phyloP scores from a whole-genome alignment of 2,888 invertebrate genomes.

The Carcina quercana region DNA sequence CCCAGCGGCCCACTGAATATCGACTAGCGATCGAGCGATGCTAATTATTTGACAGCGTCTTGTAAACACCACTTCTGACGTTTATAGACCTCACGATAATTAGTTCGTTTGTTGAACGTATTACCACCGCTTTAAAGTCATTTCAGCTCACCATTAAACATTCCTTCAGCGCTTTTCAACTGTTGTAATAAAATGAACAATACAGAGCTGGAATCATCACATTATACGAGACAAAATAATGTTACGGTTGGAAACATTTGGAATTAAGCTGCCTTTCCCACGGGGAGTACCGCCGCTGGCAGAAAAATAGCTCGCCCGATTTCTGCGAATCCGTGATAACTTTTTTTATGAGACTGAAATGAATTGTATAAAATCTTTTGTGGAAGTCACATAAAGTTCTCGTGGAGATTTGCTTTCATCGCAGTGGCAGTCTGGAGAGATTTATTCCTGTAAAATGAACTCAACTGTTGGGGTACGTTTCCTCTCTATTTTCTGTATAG shows the following conservation, averaged over 20 bases:
- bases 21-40: slow-evolving; percentile 53
- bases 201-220: neutral
- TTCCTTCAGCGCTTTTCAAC: neutral
- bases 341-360: slow-evolving; percentile 65
- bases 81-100: slow-evolving; percentile 19
- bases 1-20: slow-evolving; percentile 38
- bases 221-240: slow-evolving; percentile 23
- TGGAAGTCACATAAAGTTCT: slow-evolving; percentile 59
- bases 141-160: no score
- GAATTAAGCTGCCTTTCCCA: slow-evolving; percentile 51
- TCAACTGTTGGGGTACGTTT: slow-evolving; percentile 24
- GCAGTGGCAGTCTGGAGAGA: slow-evolving; percentile 43
- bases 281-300: slow-evolving; percentile 45
- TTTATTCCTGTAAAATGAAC: slow-evolving; percentile 50
- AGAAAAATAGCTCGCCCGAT: slow-evolving; percentile 60
- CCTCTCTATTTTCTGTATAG: slow-evolving; percentile 23
- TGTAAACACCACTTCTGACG: slow-evolving; percentile 39
- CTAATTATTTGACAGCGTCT: slow-evolving; percentile 53
- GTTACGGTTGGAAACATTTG: slow-evolving; percentile 33
- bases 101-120: slow-evolving; percentile 3
- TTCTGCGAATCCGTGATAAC: slow-evolving; percentile 66
- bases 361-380: slow-evolving; percentile 68
- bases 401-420: slow-evolving; percentile 53
- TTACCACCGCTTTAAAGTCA: no score
- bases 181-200: neutral